phyloP scores from a whole-genome alignment of 2,888 invertebrate genomes.

The Sialis lutaria region DNA sequence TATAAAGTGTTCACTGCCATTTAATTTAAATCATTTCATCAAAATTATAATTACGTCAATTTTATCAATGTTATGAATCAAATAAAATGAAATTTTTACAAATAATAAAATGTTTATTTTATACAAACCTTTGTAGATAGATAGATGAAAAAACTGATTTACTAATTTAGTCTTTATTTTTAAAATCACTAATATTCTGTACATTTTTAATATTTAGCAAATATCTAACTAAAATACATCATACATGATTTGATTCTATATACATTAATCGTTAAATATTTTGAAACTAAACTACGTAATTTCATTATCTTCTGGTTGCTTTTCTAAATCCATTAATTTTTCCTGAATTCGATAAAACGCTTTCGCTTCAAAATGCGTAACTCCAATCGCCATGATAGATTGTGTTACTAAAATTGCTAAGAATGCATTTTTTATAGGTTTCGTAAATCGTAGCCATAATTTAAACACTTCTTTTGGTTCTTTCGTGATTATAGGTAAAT shows the following conservation, averaged over 20 bases:
- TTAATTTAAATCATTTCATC: too few relatives aligned
- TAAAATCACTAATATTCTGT: too few relatives aligned
- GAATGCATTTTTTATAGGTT: conserved; percentile 31
- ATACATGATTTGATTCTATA: background rate
- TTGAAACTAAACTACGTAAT: background rate
- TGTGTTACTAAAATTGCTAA: conserved; percentile 32
- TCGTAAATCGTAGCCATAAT: conserved; percentile 33
- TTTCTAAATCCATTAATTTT: conserved; percentile 26
- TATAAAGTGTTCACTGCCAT: too few relatives aligned
- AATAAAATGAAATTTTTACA: conserved; percentile 1
- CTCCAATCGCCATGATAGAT: conserved; percentile 30
- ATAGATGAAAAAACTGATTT: too few relatives aligned
- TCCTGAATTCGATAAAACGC: conserved; percentile 26
- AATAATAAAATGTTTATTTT: background rate
- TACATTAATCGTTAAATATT: conserved; percentile 4
- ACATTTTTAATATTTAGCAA: too few relatives aligned
- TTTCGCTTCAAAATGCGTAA: conserved; percentile 44
- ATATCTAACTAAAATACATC: too few relatives aligned
- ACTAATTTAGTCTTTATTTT: too few relatives aligned
- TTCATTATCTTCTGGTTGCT: conserved; percentile 11
- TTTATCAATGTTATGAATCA: too few relatives aligned
- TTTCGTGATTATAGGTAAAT: conserved; percentile 41
- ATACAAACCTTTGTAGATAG: too few relatives aligned
- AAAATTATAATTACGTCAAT: too few relatives aligned
- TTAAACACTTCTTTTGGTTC: conserved; percentile 34